Percentiles rank a stretch among this genome's conserved stretches.
Conservation (phyloP, 2,888 invertebrate genomes). For the Oscheius sp. region DNA sequence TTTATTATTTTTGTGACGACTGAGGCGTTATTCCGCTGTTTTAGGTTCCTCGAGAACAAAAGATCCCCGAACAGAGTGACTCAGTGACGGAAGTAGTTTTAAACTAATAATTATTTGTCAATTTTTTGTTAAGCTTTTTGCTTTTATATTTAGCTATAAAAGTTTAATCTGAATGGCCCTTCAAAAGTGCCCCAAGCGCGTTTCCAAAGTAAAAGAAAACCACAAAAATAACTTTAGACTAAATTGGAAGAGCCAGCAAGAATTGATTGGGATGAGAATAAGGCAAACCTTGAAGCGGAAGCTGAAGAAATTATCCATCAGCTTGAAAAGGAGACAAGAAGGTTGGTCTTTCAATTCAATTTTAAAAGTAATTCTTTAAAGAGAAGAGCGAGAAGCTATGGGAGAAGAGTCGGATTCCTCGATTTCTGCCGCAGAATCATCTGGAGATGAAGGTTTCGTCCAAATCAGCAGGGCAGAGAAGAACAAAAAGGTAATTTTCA, state of each 20-base stretch:
- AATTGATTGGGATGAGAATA: conserved; percentile 33
- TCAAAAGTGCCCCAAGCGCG: too few relatives aligned
- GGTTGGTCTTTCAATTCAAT: background rate
- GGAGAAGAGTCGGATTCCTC: conserved; percentile 4
- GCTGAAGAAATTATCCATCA: conserved; percentile 33
- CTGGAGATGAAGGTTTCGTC: background rate
- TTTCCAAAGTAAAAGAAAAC: too few relatives aligned
- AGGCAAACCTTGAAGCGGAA: conserved; percentile 35
- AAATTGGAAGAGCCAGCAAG: background rate
- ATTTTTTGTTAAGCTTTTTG: background rate
- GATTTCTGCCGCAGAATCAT: background rate
- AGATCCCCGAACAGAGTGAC: background rate
- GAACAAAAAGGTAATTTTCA: background rate
- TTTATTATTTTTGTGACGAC: too few relatives aligned
- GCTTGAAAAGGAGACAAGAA: conserved; percentile 22
- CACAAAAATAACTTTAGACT: background rate
- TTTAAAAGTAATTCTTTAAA: background rate
- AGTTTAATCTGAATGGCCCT: too few relatives aligned
- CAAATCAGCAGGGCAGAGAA: background rate
- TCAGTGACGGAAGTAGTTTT: background rate
- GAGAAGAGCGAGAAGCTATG: too few relatives aligned
- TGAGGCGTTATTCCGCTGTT: too few relatives aligned
- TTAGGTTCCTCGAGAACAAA: too few relatives aligned
- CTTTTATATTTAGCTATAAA: background rate
- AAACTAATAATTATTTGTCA: too few relatives aligned